phyloP scores from a whole-genome alignment of 1,140 invertebrate species.

The Zophobas morio region DNA sequence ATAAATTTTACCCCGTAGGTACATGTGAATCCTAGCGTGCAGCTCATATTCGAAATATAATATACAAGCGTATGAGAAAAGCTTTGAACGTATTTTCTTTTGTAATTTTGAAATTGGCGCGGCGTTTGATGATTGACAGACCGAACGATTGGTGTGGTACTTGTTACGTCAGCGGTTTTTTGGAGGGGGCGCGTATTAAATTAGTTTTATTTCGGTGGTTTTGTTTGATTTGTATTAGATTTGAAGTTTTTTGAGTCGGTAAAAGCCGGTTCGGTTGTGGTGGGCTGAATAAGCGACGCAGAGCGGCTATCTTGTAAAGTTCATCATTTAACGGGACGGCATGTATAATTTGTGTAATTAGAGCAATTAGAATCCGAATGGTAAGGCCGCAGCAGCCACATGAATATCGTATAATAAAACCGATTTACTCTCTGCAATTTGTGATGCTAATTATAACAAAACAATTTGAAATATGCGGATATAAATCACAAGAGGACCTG shows the following conservation, averaged over 20 bases:
- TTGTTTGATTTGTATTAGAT: not conserved
- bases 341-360: constrained; percentile 41
- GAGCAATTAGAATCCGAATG: constrained; percentile 40
- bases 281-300: not conserved
- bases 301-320: constrained; percentile 23
- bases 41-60: no score
- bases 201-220: no score
- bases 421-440: constrained; percentile 36
- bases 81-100: no score
- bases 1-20: no score
- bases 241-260: constrained; percentile 31
- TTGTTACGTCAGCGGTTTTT: no score
- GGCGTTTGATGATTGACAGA: no score
- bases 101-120: no score
- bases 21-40: no score
- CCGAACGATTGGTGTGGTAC: no score
- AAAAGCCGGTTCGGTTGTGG: not conserved
- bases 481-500: constrained; percentile 30
- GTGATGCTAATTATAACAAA: constrained; percentile 42
- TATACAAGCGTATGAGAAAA: no score
- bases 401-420: constrained; percentile 39
- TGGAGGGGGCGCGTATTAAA: no score
- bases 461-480: constrained; percentile 40
- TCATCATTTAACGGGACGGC: constrained; percentile 36
- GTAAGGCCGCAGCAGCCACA: constrained; percentile 38